Evolutionary conservation across 2,113 vertebrate genomes (phyloP), one percentile per base, ranked within the genome.

Genomic region (Leptobrachium ailaonicum): DNA sequence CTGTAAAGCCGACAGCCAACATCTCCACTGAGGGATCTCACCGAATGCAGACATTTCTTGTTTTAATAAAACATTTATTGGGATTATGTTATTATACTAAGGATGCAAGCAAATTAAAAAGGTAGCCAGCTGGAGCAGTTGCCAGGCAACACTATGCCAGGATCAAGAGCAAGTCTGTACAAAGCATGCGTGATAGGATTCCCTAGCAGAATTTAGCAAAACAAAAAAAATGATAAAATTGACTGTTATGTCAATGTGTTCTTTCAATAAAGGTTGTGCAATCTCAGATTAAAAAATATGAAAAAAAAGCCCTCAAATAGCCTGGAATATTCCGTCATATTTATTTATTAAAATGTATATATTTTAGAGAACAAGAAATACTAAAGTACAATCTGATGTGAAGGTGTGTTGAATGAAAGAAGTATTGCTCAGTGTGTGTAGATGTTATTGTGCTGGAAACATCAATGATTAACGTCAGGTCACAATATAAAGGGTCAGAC

Each of bases 11-110:
- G 58, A 54, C 45, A 14, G 71, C 58, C 58, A 71, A 53, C 56
- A 50, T 71, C 41, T 43, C 58, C 43, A 71, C 60, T 54, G 42
- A 78, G 69, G 43, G 58, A 71, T 71, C 67, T 47, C 44, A 40
- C 11, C 42, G 67, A 71, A 41, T 32, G 10, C 69, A 63, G 69
- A 56, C 58, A 42, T n/a, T 50, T 62, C 42, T 72, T 68, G n/a
- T 81, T 60, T 81, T 81, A 81, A 75, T 81, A 75, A 81, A 75
- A 75, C 79, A 81, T 75, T 81, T 72, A 45, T 74, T 75, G 63
- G 78, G 71, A 75, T 62, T 69, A 69, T 81, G 72, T 74, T 81
- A 75, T 81, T 75, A 75, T 81, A 81, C 53, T 69, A 60, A 8
- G 64, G 66, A 68, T 67, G 71, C 64, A 80, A 80, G 64, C 62